Percentiles rank a stretch among this genome's conserved stretches.
These are phyloP conservation scores for Thymelicus sylvestris DNA, from an alignment of 2,888 invertebrate genomes.

Conservation along the genomic window DNA sequence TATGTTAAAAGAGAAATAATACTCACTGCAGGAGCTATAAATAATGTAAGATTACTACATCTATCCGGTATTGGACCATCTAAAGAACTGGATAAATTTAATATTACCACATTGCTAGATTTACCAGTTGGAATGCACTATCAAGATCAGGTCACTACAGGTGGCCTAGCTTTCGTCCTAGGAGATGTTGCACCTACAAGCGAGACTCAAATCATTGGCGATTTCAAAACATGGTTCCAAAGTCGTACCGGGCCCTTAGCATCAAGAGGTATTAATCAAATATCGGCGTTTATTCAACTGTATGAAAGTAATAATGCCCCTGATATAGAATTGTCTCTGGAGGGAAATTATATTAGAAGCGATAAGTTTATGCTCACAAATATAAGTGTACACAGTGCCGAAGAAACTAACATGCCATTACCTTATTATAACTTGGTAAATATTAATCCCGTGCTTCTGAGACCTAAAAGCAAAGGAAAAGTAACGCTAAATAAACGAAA, in stretches of 20 bases:
- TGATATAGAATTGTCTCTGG: constrained; percentile 72
- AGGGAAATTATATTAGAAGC: constrained; percentile 76
- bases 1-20: constrained; percentile 76
- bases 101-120: constrained; percentile 63
- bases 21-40: constrained; percentile 73
- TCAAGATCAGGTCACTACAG: constrained; percentile 77
- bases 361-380: constrained; percentile 79
- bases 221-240: constrained; percentile 79
- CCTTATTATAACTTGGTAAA: constrained; percentile 77
- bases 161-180: constrained; percentile 72
- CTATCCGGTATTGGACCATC: constrained; percentile 76
- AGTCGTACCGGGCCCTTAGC: constrained; percentile 70
- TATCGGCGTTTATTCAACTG: constrained; percentile 76
- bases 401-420: constrained; percentile 72
- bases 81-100: constrained; percentile 66
- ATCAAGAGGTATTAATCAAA: constrained; percentile 75
- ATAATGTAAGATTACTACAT: constrained; percentile 73
- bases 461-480: constrained; percentile 76
- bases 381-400: constrained; percentile 69
- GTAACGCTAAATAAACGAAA: constrained; percentile 74
- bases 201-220: constrained; percentile 67
- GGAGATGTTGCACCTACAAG: constrained; percentile 64
- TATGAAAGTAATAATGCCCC: constrained; percentile 75
- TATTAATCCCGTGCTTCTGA: constrained; percentile 69
- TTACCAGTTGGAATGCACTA: constrained; percentile 76